phyloP scores from a whole-genome alignment of 35 echinoderm and acorn worm species.

The Heliocidaris tuberculata region DNA sequence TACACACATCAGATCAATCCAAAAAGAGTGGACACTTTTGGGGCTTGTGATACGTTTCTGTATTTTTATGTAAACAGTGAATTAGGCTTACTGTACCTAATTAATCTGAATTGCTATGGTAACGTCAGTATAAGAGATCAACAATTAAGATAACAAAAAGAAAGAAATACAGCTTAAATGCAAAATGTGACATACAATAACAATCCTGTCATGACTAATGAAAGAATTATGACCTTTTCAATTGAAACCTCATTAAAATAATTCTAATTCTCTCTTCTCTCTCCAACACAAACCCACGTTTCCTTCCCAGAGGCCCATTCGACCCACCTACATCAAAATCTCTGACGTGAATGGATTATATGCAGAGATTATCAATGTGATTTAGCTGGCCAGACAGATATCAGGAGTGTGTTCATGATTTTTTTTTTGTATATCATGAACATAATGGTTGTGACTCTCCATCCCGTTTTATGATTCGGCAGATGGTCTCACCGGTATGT shows the following conservation, averaged over 20 bases:
- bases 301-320: neutral
- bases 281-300: neutral
- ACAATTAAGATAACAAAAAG: too few relatives aligned
- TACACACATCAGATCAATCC: too few relatives aligned
- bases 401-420: neutral
- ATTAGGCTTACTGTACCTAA: too few relatives aligned
- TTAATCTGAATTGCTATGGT: too few relatives aligned
- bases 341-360: neutral
- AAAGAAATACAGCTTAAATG: too few relatives aligned
- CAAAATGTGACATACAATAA: neutral
- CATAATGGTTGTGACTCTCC: neutral
- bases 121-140: too few relatives aligned
- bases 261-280: neutral
- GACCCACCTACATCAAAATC: neutral
- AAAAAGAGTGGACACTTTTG: too few relatives aligned
- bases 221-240: neutral
- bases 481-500: neutral
- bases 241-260: neutral
- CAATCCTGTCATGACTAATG: neutral
- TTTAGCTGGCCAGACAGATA: neutral
- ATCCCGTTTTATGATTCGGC: neutral
- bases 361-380: neutral
- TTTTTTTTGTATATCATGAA: neutral
- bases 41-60: too few relatives aligned
- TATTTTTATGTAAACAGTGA: too few relatives aligned